Conservation (phyloP, 2,797 vertebrate genomes). For the Onychomys arenicola region DNA sequence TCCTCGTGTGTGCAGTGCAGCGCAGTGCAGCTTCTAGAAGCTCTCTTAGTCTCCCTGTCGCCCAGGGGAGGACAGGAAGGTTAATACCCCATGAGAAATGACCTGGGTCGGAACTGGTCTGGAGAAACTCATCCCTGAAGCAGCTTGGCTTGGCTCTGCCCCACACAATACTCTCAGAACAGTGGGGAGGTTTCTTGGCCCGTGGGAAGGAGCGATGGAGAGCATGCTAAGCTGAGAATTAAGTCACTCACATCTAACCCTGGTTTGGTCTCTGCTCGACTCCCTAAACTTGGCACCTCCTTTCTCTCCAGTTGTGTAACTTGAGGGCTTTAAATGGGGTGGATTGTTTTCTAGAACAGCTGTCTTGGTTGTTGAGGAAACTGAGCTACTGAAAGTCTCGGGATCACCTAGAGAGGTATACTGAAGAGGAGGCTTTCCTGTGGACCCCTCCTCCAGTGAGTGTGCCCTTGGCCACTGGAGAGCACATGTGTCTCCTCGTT, state of each 20-base stretch:
- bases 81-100: neutral
- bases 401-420: neutral
- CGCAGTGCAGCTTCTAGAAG: neutral
- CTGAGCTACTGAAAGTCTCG: conserved; percentile 13
- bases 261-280: neutral
- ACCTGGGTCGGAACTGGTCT: neutral
- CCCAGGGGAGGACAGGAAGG: neutral
- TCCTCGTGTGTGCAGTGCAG: neutral
- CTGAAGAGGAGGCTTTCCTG: neutral
- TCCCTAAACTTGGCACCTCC: conserved; percentile 56
- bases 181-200: neutral
- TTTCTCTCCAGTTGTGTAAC: conserved; percentile 63
- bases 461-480: neutral
- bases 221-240: neutral
- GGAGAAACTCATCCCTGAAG: neutral
- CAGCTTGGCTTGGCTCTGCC: neutral
- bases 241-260: neutral
- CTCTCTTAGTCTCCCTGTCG: neutral
- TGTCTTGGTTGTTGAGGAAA: conserved; percentile 53
- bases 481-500: neutral
- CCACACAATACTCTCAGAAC: neutral
- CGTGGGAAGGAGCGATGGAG: neutral
- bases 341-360: conserved; percentile 54
- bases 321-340: conserved; percentile 1
- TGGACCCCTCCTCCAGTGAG: neutral